phyloP scores from a whole-genome alignment of 2,888 invertebrate species.

The Philopedon plagiatum region DNA sequence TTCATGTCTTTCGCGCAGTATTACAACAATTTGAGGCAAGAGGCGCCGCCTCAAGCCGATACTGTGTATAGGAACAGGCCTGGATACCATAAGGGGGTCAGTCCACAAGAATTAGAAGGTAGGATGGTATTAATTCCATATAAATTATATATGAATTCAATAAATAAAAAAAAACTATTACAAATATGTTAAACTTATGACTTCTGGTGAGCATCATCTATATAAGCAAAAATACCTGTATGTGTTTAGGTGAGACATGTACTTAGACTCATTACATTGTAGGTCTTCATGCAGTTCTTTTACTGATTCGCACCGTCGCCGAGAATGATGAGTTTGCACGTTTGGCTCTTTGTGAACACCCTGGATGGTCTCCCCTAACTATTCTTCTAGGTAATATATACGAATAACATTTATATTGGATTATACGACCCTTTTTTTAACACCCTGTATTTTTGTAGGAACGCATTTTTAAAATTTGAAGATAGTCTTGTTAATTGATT shows the following conservation, averaged over 20 bases:
- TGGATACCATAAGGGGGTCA: slow-evolving; percentile 75
- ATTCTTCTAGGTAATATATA: slow-evolving; percentile 72
- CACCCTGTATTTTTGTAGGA: neutral
- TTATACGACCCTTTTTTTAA: neutral
- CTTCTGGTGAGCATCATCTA: too few relatives aligned
- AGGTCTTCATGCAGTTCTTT: slow-evolving; percentile 84
- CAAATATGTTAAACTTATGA: too few relatives aligned
- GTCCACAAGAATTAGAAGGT: slow-evolving; percentile 85
- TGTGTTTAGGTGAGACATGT: neutral
- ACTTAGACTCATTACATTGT: slow-evolving; percentile 3
- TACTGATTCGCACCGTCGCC: slow-evolving; percentile 84
- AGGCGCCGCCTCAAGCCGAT: slow-evolving; percentile 76
- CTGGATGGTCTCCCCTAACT: slow-evolving; percentile 88
- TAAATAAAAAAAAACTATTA: too few relatives aligned
- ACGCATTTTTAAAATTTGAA: neutral
- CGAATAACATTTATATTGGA: too few relatives aligned
- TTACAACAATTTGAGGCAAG: slow-evolving; percentile 80
- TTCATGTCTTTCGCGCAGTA: slow-evolving; percentile 84
- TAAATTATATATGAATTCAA: too few relatives aligned
- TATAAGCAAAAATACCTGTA: too few relatives aligned
- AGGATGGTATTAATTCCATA: neutral
- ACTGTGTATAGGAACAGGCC: slow-evolving; percentile 72
- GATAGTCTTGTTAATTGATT: neutral
- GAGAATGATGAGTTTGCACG: slow-evolving; percentile 85
- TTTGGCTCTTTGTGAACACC: slow-evolving; percentile 87